A percentile compares a stretch with the other conserved stretches of the same genome.
These are phyloP conservation scores for Sebastes aleutianus DNA, from an alignment of 2,797 vertebrate genomes.

Conservation along the genomic window DNA sequence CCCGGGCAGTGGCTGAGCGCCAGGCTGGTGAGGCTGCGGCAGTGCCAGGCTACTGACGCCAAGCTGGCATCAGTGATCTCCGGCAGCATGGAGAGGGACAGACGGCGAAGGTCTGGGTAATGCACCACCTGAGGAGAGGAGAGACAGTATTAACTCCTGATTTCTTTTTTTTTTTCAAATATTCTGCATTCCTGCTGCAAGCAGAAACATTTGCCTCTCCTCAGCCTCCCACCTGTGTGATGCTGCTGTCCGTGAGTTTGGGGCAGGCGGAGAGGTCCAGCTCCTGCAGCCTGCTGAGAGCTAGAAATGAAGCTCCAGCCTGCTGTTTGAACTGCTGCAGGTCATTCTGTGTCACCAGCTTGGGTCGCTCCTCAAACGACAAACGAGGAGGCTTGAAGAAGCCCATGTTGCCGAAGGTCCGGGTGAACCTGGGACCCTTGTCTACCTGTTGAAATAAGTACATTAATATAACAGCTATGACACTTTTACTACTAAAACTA, in stretches of 20 bases:
- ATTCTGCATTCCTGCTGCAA: neutral
- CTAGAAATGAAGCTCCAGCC: constrained; percentile 75
- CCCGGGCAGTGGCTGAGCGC: constrained; percentile 81
- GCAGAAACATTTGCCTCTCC: fast-evolving
- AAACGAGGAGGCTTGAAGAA: constrained; percentile 83
- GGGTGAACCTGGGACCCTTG: constrained; percentile 78
- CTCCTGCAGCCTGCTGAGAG: constrained; percentile 81
- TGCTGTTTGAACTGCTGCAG: constrained; percentile 65
- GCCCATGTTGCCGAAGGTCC: constrained; percentile 85
- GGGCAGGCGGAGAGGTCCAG: constrained; percentile 86
- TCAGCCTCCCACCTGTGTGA: constrained; percentile 80
- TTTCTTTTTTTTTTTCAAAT: neutral
- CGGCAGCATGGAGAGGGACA: constrained; percentile 85
- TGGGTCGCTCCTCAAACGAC: constrained; percentile 72
- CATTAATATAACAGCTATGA: neutral
- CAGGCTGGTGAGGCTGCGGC: constrained; percentile 83
- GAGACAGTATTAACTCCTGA: neutral
- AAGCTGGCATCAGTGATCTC: constrained; percentile 83
- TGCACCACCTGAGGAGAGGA: constrained; percentile 77
- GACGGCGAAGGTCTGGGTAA: constrained; percentile 80
- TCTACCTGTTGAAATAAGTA: constrained; percentile 62
- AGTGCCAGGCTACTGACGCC: constrained; percentile 79
- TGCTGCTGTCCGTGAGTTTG: constrained; percentile 86
- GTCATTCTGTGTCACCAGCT: constrained; percentile 67
- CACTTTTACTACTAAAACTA: neutral